phyloP scores from a whole-genome alignment of 2,113 vertebrate species.

The Trematocara macrostoma region DNA sequence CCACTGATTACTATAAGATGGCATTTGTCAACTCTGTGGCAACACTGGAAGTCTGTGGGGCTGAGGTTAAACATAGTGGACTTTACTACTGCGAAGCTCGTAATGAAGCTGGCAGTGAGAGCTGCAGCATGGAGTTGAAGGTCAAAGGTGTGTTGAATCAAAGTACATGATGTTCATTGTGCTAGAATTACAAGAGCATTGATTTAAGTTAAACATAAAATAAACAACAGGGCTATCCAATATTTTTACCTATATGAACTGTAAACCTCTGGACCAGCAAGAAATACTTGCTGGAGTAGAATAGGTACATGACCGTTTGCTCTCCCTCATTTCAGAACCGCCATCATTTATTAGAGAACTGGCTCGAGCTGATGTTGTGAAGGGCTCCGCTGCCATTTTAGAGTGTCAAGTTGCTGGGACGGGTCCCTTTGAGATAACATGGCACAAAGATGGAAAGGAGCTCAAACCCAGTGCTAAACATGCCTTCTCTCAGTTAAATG shows the following conservation, averaged over 20 bases:
- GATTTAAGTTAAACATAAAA: background rate
- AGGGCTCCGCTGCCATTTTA: constrained; percentile 76
- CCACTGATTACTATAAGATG: constrained; percentile 74
- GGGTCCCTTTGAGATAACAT: constrained; percentile 86
- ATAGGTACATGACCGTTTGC: background rate
- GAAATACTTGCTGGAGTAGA: background rate
- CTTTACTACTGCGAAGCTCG: constrained; percentile 91
- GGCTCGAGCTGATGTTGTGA: constrained; percentile 80
- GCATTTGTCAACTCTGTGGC: constrained; percentile 82
- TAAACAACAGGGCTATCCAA: background rate
- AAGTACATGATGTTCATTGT: background rate
- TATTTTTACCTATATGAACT: background rate
- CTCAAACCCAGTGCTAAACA: constrained; percentile 91
- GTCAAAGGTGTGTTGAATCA: constrained; percentile 89
- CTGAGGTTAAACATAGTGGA: constrained; percentile 83
- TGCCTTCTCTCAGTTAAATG: constrained; percentile 73
- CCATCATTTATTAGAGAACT: constrained; percentile 83
- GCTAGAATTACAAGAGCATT: background rate
- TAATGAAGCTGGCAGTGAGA: constrained; percentile 95
- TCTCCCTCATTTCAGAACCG: constrained; percentile 78
- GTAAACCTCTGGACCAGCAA: background rate
- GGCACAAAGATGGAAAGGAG: constrained; percentile 91
- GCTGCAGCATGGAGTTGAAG: constrained; percentile 90
- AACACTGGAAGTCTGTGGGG: constrained; percentile 78
- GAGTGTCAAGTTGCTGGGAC: constrained; percentile 86